Percentiles rank a stretch among this genome's conserved stretches.
phyloP scores from a whole-genome alignment of 2,888 invertebrate genomes.

The Acronicta psi region DNA sequence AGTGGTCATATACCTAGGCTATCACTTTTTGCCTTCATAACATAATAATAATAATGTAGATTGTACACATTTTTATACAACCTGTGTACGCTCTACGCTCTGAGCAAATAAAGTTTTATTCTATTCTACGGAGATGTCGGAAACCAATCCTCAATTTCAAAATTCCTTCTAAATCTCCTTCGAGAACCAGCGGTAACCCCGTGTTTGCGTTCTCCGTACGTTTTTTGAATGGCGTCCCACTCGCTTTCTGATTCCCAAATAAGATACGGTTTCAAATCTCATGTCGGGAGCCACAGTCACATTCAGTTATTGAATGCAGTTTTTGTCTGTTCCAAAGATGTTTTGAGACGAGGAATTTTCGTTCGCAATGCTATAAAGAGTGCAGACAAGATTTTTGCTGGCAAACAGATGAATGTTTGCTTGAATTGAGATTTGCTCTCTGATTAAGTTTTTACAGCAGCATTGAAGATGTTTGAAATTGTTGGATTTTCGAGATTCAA shows the following conservation, averaged over 20 bases:
- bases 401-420: constrained; percentile 49
- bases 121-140: too few relatives aligned
- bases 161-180: constrained; percentile 12
- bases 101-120: too few relatives aligned
- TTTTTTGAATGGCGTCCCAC: constrained; percentile 70
- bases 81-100: too few relatives aligned
- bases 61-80: too few relatives aligned
- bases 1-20: too few relatives aligned
- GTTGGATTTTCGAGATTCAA: constrained; percentile 14
- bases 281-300: constrained; percentile 57
- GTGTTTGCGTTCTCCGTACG: constrained; percentile 63
- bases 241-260: constrained; percentile 76
- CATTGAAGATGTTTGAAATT: constrained; percentile 41
- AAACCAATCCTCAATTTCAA: too few relatives aligned
- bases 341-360: constrained; percentile 50
- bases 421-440: constrained; percentile 29
- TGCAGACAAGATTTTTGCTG: constrained; percentile 39
- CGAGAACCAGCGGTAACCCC: constrained; percentile 55
- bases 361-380: constrained; percentile 38
- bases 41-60: too few relatives aligned
- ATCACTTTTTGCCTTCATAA: too few relatives aligned
- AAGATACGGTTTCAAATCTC: constrained; percentile 79
- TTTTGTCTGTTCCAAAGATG: constrained; percentile 55
- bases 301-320: constrained; percentile 65
- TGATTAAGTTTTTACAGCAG: constrained; percentile 52